Percentiles rank a stretch among this genome's conserved stretches.
Conservation (phyloP, 2,888 invertebrate species). For the Ichneumoninae sp. region DNA sequence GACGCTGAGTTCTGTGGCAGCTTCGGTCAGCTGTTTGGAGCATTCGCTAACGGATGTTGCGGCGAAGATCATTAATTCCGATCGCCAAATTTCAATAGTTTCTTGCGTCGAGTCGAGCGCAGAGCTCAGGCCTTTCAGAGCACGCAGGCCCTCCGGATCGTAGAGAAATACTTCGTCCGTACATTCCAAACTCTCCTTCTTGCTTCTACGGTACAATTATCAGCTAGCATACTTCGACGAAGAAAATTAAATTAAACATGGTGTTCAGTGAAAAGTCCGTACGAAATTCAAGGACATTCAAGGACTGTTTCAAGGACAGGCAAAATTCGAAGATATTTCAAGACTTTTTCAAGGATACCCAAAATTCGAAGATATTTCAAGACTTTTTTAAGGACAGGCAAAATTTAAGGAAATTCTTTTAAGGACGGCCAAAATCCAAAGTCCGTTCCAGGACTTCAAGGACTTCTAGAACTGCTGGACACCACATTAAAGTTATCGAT, state of each 20-base stretch:
- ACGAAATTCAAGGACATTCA: too few species aligned
- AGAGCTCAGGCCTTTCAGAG: constrained; percentile 58
- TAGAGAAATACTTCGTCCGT: constrained; percentile 61
- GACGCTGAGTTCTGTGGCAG: constrained; percentile 35
- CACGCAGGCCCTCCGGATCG: constrained; percentile 57
- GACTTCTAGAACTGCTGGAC: too few species aligned
- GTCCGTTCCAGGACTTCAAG: too few species aligned
- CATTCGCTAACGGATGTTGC: constrained; percentile 56
- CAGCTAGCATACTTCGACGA: constrained; percentile 18
- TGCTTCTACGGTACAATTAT: constrained; percentile 34
- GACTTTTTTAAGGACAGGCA: too few species aligned
- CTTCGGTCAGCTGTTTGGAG: constrained; percentile 37
- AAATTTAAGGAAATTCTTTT: too few species aligned
- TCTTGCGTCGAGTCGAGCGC: constrained; percentile 50
- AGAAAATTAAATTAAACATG: background rate
- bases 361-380: too few species aligned
- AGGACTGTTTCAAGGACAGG: too few species aligned
- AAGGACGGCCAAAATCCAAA: too few species aligned
- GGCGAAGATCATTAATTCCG: constrained; percentile 58
- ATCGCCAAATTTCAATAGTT: constrained; percentile 47
- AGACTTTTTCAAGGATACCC: too few species aligned
- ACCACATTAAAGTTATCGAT: background rate
- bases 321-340: too few species aligned
- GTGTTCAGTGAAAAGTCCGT: too few species aligned
- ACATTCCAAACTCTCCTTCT: constrained; percentile 58